phyloP scores from a whole-genome alignment of 2,888 invertebrate genomes.

The Apotomis capreana region DNA sequence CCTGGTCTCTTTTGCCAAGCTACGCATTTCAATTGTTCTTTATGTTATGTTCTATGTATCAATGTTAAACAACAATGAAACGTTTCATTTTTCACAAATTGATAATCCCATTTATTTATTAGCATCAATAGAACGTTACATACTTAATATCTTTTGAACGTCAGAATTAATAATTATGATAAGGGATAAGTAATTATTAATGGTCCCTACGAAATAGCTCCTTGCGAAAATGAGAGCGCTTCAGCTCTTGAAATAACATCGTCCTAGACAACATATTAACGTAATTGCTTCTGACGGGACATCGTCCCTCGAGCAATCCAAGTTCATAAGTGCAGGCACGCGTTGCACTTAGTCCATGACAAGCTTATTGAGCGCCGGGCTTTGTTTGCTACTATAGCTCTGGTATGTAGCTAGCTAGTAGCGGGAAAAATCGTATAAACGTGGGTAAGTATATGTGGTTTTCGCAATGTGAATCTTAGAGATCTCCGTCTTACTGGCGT shows the following conservation, averaged over 20 bases:
- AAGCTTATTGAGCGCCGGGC: slow-evolving; percentile 30
- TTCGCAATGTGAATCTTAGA: no score
- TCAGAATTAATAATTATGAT: no score
- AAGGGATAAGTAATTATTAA: neutral
- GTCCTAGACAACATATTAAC: slow-evolving; percentile 25
- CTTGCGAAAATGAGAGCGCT: neutral
- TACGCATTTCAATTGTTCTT: no score
- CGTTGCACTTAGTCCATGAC: slow-evolving; percentile 31
- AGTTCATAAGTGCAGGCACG: slow-evolving; percentile 34
- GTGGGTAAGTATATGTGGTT: no score
- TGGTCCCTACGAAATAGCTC: neutral
- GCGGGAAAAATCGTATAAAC: neutral
- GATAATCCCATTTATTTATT: no score
- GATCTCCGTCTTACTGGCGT: no score
- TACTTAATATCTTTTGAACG: no score
- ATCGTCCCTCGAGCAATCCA: slow-evolving; percentile 6
- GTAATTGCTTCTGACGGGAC: slow-evolving; percentile 24
- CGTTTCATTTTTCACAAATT: no score
- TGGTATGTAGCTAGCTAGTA: neutral
- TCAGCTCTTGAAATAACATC: neutral
- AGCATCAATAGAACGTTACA: no score
- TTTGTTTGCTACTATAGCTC: slow-evolving; percentile 9
- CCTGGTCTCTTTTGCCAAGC: no score
- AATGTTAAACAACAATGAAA: no score
- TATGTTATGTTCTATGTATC: no score